Conservation (phyloP, 2,888 invertebrate genomes). For the Apodemia zela region DNA sequence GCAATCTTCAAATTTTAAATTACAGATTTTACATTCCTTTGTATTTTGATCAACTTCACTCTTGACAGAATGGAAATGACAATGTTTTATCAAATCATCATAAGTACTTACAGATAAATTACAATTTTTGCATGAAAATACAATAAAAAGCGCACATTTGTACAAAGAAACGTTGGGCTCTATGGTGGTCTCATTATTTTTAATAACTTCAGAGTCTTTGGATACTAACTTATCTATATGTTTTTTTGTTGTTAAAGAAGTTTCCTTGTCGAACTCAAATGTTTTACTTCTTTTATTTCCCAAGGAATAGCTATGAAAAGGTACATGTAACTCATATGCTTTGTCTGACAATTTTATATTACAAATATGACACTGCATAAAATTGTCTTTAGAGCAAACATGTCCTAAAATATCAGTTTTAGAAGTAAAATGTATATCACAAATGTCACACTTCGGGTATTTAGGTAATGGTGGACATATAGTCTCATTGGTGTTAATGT, state of each 20-base stretch:
- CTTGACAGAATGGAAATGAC: slow-evolving; percentile 49
- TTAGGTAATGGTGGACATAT: slow-evolving; percentile 53
- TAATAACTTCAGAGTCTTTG: background rate
- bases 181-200: background rate
- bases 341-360: slow-evolving; percentile 45
- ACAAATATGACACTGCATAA: slow-evolving; percentile 49
- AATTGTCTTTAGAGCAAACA: slow-evolving; percentile 42
- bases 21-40: slow-evolving; percentile 41
- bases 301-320: slow-evolving; percentile 51
- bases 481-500: slow-evolving; percentile 42
- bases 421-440: slow-evolving; percentile 49
- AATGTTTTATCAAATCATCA: slow-evolving; percentile 57
- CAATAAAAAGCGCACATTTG: slow-evolving; percentile 20
- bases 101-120: slow-evolving; percentile 45
- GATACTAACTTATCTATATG: background rate
- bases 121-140: slow-evolving; percentile 52
- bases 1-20: slow-evolving; percentile 39
- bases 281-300: slow-evolving; percentile 18
- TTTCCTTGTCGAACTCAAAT: slow-evolving; percentile 9
- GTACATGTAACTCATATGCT: slow-evolving; percentile 52
- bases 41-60: slow-evolving; percentile 28
- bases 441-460: slow-evolving; percentile 50
- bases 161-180: background rate
- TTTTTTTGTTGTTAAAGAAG: background rate
- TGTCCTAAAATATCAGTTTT: slow-evolving; percentile 42